Evolutionary conservation across 1,140 invertebrate genomes (phyloP).

Genomic region (Bombus fervidus): DNA sequence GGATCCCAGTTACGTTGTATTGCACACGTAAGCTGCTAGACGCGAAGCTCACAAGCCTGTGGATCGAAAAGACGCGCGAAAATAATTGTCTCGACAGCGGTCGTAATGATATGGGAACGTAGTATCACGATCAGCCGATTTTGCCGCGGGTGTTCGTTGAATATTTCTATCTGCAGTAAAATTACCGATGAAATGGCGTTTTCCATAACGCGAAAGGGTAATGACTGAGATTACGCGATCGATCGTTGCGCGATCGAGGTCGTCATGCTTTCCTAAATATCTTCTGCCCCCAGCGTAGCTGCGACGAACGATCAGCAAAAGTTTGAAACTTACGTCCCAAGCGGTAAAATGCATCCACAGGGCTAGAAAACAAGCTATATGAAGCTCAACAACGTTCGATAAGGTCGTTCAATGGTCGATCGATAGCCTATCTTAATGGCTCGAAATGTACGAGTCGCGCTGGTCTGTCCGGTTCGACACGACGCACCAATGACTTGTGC

Average conservation of each 20-base stretch:
- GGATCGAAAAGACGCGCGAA: not conserved
- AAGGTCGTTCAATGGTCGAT: constrained; percentile 49
- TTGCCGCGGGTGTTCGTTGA: not conserved
- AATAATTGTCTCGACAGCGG: constrained; percentile 15
- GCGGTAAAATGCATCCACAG: constrained; percentile 10
- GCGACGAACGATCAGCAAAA: constrained; percentile 1
- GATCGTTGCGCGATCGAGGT: not conserved
- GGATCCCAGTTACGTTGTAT: not conserved
- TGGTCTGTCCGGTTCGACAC: too few species aligned
- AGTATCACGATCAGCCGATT: not conserved
- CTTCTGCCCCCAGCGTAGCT: not conserved
- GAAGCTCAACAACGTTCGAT: constrained; percentile 15
- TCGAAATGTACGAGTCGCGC: constrained; percentile 48
- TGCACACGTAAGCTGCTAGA: not conserved
- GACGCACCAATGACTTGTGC: constrained; percentile 50
- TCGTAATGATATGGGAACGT: constrained; percentile 8
- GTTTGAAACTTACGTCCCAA: not conserved
- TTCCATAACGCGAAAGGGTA: not conserved
- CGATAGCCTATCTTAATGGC: constrained; percentile 66
- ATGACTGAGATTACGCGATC: constrained; percentile 27
- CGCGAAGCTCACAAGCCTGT: not conserved
- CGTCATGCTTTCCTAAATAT: not conserved
- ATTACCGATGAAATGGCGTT: not conserved
- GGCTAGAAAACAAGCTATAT: constrained; percentile 20
- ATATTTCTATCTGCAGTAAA: not conserved